A percentile compares a stretch with the other conserved stretches of the same genome.
These are phyloP conservation scores for Steatornis caripensis DNA, from an alignment of 2,113 vertebrate genomes.

Conservation along the genomic window DNA sequence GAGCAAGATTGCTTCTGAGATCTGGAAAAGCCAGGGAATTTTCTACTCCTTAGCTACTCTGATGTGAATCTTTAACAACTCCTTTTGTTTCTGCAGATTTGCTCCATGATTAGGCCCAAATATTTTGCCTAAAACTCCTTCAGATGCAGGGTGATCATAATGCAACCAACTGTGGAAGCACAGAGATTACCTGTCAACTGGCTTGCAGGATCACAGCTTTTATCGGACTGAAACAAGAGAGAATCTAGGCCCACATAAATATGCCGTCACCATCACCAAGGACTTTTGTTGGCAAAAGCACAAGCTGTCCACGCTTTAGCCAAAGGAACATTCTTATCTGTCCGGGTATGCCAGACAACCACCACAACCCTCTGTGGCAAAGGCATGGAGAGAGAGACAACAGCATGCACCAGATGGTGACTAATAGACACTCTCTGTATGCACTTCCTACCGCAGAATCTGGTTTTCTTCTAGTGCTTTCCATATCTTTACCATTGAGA, in stretches of 20 bases:
- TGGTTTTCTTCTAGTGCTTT: not conserved
- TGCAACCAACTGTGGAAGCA: not conserved
- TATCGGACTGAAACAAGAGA: not conserved
- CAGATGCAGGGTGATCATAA: not conserved
- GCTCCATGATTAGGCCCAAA: not conserved
- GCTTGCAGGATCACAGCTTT: not conserved
- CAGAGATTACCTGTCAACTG: not conserved
- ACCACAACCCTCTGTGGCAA: not conserved
- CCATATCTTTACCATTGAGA: not conserved
- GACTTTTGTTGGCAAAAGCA: not conserved
- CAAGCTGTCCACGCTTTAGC: not conserved
- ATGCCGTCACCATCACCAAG: not conserved
- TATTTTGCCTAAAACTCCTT: not conserved
- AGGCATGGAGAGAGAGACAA: not conserved
- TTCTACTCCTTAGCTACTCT: not conserved
- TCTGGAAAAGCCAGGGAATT: not conserved
- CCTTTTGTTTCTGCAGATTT: not conserved
- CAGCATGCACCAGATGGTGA: rapidly evolving
- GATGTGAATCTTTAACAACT: not conserved
- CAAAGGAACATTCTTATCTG: not conserved
- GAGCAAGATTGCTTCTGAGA: not conserved
- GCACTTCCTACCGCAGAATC: not conserved
- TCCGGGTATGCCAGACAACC: not conserved
- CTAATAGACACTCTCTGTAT: not conserved
- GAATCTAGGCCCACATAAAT: not conserved